phyloP scores from a whole-genome alignment of 2,113 vertebrate species.

The Eulemur macaco region DNA sequence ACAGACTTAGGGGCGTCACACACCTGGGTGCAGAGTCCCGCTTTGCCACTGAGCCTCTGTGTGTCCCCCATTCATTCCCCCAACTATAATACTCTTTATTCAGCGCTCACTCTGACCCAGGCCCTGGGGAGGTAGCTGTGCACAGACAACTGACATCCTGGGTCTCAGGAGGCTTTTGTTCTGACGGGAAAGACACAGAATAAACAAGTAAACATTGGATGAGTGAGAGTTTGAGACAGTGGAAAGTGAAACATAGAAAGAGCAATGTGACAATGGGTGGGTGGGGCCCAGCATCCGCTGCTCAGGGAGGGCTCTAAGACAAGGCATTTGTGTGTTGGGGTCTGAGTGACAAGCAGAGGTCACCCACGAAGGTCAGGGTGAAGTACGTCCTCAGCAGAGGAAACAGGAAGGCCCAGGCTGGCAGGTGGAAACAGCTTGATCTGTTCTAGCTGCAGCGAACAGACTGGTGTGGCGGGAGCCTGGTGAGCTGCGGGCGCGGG shows the following conservation, averaged over 20 bases:
- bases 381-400: not conserved
- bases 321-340: not conserved
- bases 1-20: not conserved
- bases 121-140: too few species aligned
- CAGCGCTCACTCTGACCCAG: not conserved
- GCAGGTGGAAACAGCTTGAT: not conserved
- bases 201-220: not conserved
- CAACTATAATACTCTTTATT: accelerated
- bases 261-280: not conserved
- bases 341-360: not conserved
- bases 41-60: not conserved
- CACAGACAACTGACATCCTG: not conserved
- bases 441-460: not conserved
- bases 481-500: not conserved
- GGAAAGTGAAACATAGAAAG: not conserved
- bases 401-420: not conserved
- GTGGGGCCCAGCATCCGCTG: not conserved
- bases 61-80: not conserved
- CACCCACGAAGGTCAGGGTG: not conserved
- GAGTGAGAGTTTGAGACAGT: not conserved
- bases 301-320: not conserved
- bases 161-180: not conserved
- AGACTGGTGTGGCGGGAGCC: not conserved
- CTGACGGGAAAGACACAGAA: not conserved
- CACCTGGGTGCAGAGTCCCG: not conserved